Evolutionary conservation across 1,140 invertebrate species (phyloP), one percentile per base, ranked within the genome.

Genomic region (Lordiphosa stackelbergi): DNA sequence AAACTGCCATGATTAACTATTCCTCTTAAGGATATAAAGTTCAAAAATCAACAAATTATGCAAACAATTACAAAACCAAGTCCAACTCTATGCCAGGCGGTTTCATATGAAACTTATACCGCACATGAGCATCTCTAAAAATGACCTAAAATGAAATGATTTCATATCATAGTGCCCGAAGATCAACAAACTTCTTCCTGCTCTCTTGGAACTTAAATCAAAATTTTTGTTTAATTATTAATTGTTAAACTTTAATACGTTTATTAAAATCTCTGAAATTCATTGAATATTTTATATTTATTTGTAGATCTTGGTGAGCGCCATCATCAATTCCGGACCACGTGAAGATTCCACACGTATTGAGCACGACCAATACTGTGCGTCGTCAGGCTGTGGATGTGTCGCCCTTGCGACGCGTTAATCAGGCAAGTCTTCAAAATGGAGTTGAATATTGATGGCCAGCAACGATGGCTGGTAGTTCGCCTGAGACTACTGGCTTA

Each of bases 321-420:
- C 98, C 38, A 99, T 99, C 78, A 99, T 99, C 83, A 99, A 99
- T 90, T 97, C 96, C 73, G 98, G 98, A 28, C 98, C 98, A 31
- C 93, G 98, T 88, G 98, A 99, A 94, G 98, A 99, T 87, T 99
- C 98, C 0, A 99, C 98, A 51, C 95, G 98, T 93, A 99, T 99
- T 88, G 98, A 98, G 88, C 94, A 98, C 88, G 98, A n/a, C 98
- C 79, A 98, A 98, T 92, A 99, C 98, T 2, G 98, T 99, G 2
- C 93, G 98, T 88, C 93, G 98, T 90, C 98, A 99, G 89, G 98
- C 98, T 81, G 98, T 99, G 59, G 98, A 99, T 88, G 98, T 99
- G 40, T 99, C 98, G 5, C 98, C 98, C 7, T 91, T 99, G 56
- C 91, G 98, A 71, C 92, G 98, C 87, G 98, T 99, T 4, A 99